phyloP scores from a whole-genome alignment of 2,888 invertebrate genomes.

The Pherbina coryleti region DNA sequence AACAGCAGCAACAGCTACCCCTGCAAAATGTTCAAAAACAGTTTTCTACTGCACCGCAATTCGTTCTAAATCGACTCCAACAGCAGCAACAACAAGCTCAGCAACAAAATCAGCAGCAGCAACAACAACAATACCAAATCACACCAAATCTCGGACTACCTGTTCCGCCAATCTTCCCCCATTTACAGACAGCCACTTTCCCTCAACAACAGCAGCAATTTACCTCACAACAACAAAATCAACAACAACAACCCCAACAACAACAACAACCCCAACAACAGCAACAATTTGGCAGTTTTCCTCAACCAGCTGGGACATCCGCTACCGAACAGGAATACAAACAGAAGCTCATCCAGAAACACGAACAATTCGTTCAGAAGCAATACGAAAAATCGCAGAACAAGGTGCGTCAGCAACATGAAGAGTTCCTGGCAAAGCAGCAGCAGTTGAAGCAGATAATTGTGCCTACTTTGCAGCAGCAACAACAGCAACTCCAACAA shows the following conservation, averaged over 20 bases:
- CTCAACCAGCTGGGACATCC: constrained; percentile 49
- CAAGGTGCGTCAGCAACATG: constrained; percentile 80
- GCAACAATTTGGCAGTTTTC: constrained; percentile 30
- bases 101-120: constrained; percentile 48
- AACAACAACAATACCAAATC: constrained; percentile 51
- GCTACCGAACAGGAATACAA: constrained; percentile 76
- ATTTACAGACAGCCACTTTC: constrained; percentile 56
- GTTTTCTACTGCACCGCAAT: constrained; percentile 21
- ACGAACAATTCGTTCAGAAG: constrained; percentile 82
- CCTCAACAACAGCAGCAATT: constrained; percentile 51
- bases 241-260: constrained; percentile 57
- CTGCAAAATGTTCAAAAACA: constrained; percentile 36
- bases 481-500: constrained; percentile 66
- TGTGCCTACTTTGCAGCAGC: constrained; percentile 63
- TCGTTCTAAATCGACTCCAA: constrained; percentile 33
- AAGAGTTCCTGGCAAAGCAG: constrained; percentile 79
- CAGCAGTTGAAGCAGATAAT: constrained; percentile 73
- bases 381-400: constrained; percentile 84
- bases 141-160: constrained; percentile 62
- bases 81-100: constrained; percentile 46
- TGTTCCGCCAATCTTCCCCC: constrained; percentile 56
- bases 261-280: constrained; percentile 49
- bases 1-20: constrained; percentile 43
- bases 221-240: constrained; percentile 46
- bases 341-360: constrained; percentile 80